A percentile compares a stretch with the other conserved stretches of the same genome.
These are phyloP conservation scores for Phataginus tricuspis DNA, from an alignment of 2,797 vertebrate species.

Conservation along the genomic window DNA sequence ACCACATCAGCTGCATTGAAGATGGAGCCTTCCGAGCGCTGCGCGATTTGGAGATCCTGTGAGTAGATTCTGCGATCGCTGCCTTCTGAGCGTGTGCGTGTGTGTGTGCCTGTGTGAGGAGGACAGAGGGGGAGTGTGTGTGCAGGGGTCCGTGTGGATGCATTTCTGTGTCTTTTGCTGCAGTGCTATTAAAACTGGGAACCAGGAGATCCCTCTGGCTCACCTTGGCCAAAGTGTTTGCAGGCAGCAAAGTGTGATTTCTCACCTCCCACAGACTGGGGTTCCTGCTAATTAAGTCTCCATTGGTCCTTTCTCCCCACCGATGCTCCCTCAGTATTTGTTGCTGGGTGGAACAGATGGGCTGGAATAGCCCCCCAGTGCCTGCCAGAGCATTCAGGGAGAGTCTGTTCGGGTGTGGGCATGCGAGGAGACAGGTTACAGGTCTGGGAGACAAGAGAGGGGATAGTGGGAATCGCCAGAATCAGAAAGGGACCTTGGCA, in stretches of 20 bases:
- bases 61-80: constrained; percentile 88
- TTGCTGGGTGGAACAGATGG: constrained; percentile 77
- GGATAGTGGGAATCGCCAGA: constrained; percentile 19
- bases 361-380: constrained; percentile 64
- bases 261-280: constrained; percentile 75
- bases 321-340: constrained; percentile 49
- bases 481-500: constrained; percentile 43
- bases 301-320: constrained; percentile 50
- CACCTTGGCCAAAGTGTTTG: constrained; percentile 73
- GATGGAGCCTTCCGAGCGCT: constrained; percentile 99
- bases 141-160: constrained; percentile 22
- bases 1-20: constrained; percentile 99
- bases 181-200: constrained; percentile 70
- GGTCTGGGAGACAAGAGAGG: constrained; percentile 69
- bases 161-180: constrained; percentile 75
- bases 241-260: constrained; percentile 74
- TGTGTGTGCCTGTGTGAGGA: not conserved
- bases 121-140: constrained; percentile 55
- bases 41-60: constrained; percentile 99
- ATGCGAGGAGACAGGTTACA: constrained; percentile 31
- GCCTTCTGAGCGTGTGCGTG: constrained; percentile 66
- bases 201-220: constrained; percentile 52
- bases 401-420: constrained; percentile 18
- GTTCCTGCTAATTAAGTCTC: constrained; percentile 81
- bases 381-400: constrained; percentile 23